Evolutionary conservation across 2,113 vertebrate species (phyloP), one percentile per base, ranked within the genome.

Genomic region (Micronycteris hirsuta): DNA sequence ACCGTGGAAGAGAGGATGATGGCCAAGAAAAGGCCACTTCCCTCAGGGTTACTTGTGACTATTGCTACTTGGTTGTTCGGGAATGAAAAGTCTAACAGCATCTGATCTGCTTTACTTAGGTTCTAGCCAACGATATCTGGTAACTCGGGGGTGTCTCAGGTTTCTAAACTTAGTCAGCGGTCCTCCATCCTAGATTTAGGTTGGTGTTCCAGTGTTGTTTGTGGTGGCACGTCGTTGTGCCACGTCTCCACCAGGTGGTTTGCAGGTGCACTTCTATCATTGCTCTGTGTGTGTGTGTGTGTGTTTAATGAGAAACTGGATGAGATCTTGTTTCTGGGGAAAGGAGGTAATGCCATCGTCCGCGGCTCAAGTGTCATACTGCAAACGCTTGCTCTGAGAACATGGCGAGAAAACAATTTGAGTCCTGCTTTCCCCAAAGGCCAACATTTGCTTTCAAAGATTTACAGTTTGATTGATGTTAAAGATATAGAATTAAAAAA

Each of bases 61-160:
- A 56, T 5, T 61, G 38, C 31, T 77, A 58, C 45, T 89, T 89
- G 38, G 81, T 90, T 73, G 85, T 85, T 81, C 54, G 38, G 20
- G 31, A 54, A 36, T 58, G 58, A 80, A 87, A 31, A 56, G 26
- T 71, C 70, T 96, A 45, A 81, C 4, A 71, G 70, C 31, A 41
- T 73, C 41, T 73, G 65, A 85, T 86, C 88, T 91, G 22, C 74
- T 93, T 96, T 67, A 28, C 36, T 63, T 93, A 90, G 82, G 52
- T 74, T 82, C 31, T 58, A 56, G 88, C 65, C 81, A 70, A 68
- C 68, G 78, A 8, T 45, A 91, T 47, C 92, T 41, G 65, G 78
- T 96, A 86, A 65, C 84, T 54, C 61, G 26, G 54, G 13, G 80
- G 54, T 7, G 5, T 94, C 82, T 97, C 86, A 26, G 15, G 73